A percentile compares a stretch with the other conserved stretches of the same genome.
These are phyloP conservation scores for Pterostichus niger DNA, from an alignment of 2,888 invertebrate species.

Conservation along the genomic window DNA sequence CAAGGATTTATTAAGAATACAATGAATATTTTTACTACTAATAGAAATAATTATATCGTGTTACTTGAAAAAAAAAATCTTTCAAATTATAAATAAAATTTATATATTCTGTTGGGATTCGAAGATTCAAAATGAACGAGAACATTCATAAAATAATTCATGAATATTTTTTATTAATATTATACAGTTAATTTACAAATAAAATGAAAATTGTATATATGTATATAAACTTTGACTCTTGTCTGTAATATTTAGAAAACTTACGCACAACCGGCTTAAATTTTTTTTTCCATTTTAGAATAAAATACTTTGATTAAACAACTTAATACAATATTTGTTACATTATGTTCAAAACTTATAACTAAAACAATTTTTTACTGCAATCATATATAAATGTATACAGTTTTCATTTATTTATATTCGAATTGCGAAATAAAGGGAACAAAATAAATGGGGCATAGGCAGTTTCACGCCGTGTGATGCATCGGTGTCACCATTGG, in stretches of 20 bases:
- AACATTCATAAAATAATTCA: conserved; percentile 62
- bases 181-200: conserved; percentile 77
- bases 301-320: conserved; percentile 61
- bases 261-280: conserved; percentile 71
- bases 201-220: conserved; percentile 77
- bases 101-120: not conserved
- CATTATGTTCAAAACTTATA: conserved; percentile 56
- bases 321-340: conserved; percentile 54
- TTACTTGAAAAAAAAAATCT: no score
- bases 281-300: conserved; percentile 68
- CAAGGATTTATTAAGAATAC: conserved; percentile 25
- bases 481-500: conserved; percentile 85
- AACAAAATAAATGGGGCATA: conserved; percentile 43
- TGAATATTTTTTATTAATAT: conserved; percentile 74
- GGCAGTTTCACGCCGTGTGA: conserved; percentile 70
- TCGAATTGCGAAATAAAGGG: conserved; percentile 64
- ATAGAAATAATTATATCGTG: not conserved
- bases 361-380: conserved; percentile 61
- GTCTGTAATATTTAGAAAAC: conserved; percentile 75
- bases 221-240: conserved; percentile 74
- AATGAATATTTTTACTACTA: not conserved
- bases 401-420: conserved; percentile 76
- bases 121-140: conserved; percentile 32
- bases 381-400: conserved; percentile 74
- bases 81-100: no score